Conservation (phyloP, 2,113 vertebrate species). For the Rattus rattus region DNA sequence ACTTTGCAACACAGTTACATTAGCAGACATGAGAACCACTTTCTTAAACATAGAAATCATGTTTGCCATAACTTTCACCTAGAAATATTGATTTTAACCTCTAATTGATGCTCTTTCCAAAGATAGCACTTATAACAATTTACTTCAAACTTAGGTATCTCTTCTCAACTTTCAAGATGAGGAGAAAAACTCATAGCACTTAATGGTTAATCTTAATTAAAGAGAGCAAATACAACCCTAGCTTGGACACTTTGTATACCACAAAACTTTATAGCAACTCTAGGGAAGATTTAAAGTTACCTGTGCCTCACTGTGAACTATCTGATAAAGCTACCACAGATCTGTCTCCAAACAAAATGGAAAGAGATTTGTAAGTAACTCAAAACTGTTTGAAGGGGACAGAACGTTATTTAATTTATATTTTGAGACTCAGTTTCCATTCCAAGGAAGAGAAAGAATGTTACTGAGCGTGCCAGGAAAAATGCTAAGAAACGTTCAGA, state of each 20-base stretch:
- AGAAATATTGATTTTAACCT: conserved; percentile 45
- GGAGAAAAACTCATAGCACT: background rate
- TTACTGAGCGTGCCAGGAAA: background rate
- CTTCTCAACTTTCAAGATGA: conserved; percentile 10
- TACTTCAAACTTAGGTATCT: background rate
- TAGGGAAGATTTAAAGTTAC: background rate
- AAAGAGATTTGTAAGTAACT: background rate
- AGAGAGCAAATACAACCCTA: background rate
- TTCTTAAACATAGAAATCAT: background rate
- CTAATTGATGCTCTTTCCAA: background rate
- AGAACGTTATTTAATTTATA: background rate
- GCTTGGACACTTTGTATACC: background rate
- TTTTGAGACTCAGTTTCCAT: background rate
- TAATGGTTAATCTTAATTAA: background rate
- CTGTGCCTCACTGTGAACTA: background rate
- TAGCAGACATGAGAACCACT: background rate
- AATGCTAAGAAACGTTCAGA: background rate
- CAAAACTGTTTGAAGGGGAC: background rate
- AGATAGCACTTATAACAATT: background rate
- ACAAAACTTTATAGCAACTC: background rate
- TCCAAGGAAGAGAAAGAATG: background rate
- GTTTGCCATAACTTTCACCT: background rate
- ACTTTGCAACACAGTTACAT: conserved; percentile 32
- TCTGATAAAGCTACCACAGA: background rate
- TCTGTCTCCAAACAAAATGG: background rate